Percentiles rank a stretch among this genome's conserved stretches.
These are phyloP conservation scores for Calephelis perditalis DNA, from an alignment of 2,888 invertebrate genomes.

Conservation along the genomic window DNA sequence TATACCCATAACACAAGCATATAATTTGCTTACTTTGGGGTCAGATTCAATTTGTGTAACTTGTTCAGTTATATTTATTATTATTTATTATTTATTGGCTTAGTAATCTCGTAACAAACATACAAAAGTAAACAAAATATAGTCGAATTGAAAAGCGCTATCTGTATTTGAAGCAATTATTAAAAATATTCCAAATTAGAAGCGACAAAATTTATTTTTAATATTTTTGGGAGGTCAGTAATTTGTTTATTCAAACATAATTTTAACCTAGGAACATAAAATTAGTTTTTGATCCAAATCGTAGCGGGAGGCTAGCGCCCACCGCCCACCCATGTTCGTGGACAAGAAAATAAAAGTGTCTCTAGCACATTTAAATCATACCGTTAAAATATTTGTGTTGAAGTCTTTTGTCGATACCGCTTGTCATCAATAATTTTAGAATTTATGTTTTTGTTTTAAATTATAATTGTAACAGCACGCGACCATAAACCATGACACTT, in stretches of 20 bases:
- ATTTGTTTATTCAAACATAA: not conserved
- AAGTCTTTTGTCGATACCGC: constrained; percentile 3
- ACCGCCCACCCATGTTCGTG: constrained; percentile 64
- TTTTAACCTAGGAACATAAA: constrained; percentile 29
- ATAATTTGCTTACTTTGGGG: too few species aligned
- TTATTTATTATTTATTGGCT: too few species aligned
- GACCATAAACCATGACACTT: not conserved
- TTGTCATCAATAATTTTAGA: not conserved
- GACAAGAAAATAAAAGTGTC: constrained; percentile 43
- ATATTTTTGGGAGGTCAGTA: not conserved
- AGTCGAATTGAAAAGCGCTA: too few species aligned
- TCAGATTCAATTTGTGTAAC: too few species aligned
- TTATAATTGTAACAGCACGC: not conserved
- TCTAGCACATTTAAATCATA: constrained; percentile 45
- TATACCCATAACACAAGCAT: too few species aligned
- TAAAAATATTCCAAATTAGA: too few species aligned
- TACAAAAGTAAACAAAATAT: too few species aligned
- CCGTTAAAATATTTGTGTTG: not conserved
- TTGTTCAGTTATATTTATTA: too few species aligned
- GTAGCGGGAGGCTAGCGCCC: constrained; percentile 49
- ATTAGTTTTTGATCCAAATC: constrained; percentile 43
- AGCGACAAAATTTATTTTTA: not conserved
- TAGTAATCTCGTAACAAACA: too few species aligned
- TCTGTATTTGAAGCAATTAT: too few species aligned
- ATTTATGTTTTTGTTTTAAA: constrained; percentile 4